Evolutionary conservation across 2,888 invertebrate species (phyloP).

Genomic region (Sipunculus nudus): DNA sequence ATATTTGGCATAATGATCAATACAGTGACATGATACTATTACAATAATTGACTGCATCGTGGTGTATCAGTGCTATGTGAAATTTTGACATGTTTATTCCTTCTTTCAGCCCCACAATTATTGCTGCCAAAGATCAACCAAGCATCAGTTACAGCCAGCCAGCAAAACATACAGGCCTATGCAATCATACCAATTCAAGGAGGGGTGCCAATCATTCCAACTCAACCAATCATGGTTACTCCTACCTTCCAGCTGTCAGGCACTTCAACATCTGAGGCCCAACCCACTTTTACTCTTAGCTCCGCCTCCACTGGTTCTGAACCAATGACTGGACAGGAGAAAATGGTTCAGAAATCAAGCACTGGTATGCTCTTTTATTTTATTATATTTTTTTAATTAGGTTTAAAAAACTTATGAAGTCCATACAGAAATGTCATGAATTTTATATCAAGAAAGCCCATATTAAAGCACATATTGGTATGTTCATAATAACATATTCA

Average conservation of each 20-base stretch:
- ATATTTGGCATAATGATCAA: background rate
- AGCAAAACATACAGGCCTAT: constrained; percentile 17
- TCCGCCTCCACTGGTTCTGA: background rate
- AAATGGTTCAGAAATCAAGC: too few relatives aligned
- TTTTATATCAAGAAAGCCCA: too few relatives aligned
- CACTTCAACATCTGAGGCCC: background rate
- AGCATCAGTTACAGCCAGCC: constrained; percentile 5
- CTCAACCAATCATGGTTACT: constrained; percentile 22
- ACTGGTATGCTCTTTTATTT: too few relatives aligned
- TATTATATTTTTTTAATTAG: too few relatives aligned
- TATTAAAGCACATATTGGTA: too few relatives aligned
- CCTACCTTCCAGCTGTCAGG: background rate
- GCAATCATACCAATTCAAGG: constrained; percentile 35
- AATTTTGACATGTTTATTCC: background rate
- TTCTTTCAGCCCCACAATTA: constrained; percentile 27
- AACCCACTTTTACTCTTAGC: background rate
- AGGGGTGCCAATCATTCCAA: constrained; percentile 16
- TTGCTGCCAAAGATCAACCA: constrained; percentile 31
- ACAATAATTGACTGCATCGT: background rate
- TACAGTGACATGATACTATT: background rate
- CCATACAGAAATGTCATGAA: too few relatives aligned
- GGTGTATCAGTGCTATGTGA: background rate
- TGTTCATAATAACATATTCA: too few relatives aligned
- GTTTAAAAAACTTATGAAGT: too few relatives aligned
- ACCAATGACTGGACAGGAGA: too few relatives aligned